Evolutionary conservation across 2,797 vertebrate genomes (phyloP).

Genomic region (Percopsis omiscomaycus): DNA sequence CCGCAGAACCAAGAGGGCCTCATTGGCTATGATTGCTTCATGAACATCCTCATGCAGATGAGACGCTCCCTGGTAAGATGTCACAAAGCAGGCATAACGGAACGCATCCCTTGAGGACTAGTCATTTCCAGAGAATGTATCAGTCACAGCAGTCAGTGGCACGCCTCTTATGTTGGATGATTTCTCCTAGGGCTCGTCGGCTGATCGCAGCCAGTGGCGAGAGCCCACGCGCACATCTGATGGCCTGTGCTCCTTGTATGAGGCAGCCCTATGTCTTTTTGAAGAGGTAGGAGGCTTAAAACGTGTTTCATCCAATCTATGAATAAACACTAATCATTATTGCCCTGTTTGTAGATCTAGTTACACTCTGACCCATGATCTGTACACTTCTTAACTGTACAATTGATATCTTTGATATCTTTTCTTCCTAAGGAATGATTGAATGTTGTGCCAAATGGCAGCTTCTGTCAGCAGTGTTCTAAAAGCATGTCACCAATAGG

Average conservation of each 20-base stretch:
- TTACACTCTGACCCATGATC: too few species aligned
- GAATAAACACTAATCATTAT: too few species aligned
- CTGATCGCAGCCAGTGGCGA: conserved; percentile 94
- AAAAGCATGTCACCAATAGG: too few species aligned
- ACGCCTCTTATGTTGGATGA: not conserved
- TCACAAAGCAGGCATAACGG: too few species aligned
- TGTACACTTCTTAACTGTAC: too few species aligned
- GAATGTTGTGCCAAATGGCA: too few species aligned
- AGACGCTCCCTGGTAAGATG: conserved; percentile 77
- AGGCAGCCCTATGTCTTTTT: conserved; percentile 92
- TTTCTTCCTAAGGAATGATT: too few species aligned
- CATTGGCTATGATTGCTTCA: conserved; percentile 97
- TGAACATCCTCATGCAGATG: conserved; percentile 97
- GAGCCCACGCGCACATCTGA: conserved; percentile 91
- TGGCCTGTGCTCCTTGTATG: conserved; percentile 92
- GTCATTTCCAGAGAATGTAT: not conserved
- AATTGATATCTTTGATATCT: too few species aligned
- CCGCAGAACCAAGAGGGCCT: conserved; percentile 87
- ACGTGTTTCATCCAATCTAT: not conserved
- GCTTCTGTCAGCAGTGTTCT: too few species aligned
- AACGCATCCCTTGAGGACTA: too few species aligned
- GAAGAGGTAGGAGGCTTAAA: conserved; percentile 82
- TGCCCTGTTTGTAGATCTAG: too few species aligned
- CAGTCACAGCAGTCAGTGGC: not conserved
- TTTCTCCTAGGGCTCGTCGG: conserved; percentile 86